phyloP scores from a whole-genome alignment of 2,888 invertebrate species.

The Drosophila rubida region DNA sequence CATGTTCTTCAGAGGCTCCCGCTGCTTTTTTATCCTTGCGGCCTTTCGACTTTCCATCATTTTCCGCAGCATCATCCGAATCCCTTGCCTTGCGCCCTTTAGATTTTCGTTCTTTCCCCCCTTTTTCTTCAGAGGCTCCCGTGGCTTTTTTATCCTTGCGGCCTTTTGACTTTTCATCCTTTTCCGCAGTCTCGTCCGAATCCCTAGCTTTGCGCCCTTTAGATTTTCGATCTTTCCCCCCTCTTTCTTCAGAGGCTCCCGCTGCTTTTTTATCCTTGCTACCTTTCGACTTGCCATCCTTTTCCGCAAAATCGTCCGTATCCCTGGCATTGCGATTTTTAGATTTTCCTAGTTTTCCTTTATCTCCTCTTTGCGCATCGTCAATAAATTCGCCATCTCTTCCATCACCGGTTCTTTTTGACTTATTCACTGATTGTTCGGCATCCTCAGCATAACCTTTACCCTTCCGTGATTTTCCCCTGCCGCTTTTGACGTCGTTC shows the following conservation, averaged over 20 bases:
- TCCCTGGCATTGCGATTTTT: background rate
- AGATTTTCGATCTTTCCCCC: background rate
- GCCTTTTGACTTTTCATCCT: background rate
- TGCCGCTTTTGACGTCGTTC: background rate
- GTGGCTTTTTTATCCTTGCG: background rate
- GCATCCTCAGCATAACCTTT: background rate
- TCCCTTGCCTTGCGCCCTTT: background rate
- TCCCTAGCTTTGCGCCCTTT: background rate
- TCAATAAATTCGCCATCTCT: background rate
- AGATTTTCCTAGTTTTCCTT: slow-evolving; percentile 2
- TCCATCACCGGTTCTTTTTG: background rate
- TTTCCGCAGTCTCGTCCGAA: background rate
- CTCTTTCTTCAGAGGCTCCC: background rate
- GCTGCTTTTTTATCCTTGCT: background rate
- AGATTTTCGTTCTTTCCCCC: background rate
- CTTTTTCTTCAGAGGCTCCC: background rate
- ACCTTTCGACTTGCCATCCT: background rate
- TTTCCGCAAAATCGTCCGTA: background rate
- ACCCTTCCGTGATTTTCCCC: background rate
- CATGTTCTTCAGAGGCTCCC: background rate
- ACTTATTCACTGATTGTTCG: no score
- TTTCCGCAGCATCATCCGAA: background rate
- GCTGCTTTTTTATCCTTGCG: background rate
- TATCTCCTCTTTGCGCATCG: background rate
- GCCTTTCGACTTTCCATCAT: background rate